A percentile compares a stretch with the other conserved stretches of the same genome.
These are phyloP conservation scores for Clarias pachynema DNA, from an alignment of 2,797 vertebrate genomes.

Conservation along the genomic window DNA sequence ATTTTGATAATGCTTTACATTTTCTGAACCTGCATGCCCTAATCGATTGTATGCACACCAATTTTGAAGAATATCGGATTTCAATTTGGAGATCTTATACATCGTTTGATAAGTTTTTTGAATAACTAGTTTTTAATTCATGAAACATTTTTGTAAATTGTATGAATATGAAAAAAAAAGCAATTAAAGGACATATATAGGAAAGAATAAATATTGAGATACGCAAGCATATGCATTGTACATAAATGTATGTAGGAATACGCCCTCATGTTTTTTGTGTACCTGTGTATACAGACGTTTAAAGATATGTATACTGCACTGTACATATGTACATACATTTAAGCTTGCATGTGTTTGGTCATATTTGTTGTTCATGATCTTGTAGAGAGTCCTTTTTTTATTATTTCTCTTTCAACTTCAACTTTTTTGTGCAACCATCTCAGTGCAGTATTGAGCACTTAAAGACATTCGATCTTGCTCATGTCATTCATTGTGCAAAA, in stretches of 20 bases:
- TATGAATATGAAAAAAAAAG: conserved; percentile 83
- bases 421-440: conserved; percentile 85
- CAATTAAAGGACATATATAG: conserved; percentile 85
- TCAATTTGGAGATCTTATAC: conserved; percentile 98
- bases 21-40: conserved; percentile 98
- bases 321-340: conserved; percentile 84
- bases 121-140: conserved; percentile 99
- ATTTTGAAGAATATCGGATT: conserved; percentile 97
- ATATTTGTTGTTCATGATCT: conserved; percentile 97
- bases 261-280: conserved; percentile 82
- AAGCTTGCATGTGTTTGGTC: conserved; percentile 97
- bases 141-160: conserved; percentile 99
- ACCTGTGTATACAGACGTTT: conserved; percentile 81
- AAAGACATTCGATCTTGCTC: conserved; percentile 97
- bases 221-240: conserved; percentile 82
- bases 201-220: conserved; percentile 80
- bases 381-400: conserved; percentile 79
- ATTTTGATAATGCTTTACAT: conserved; percentile 79
- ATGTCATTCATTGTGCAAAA: conserved; percentile 99
- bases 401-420: conserved; percentile 78
- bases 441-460: conserved; percentile 97
- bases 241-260: conserved; percentile 81
- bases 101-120: conserved; percentile 99
- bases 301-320: conserved; percentile 81
- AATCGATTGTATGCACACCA: conserved; percentile 99